phyloP scores from a whole-genome alignment of 1,140 invertebrate genomes.

The Orius insidiosus region DNA sequence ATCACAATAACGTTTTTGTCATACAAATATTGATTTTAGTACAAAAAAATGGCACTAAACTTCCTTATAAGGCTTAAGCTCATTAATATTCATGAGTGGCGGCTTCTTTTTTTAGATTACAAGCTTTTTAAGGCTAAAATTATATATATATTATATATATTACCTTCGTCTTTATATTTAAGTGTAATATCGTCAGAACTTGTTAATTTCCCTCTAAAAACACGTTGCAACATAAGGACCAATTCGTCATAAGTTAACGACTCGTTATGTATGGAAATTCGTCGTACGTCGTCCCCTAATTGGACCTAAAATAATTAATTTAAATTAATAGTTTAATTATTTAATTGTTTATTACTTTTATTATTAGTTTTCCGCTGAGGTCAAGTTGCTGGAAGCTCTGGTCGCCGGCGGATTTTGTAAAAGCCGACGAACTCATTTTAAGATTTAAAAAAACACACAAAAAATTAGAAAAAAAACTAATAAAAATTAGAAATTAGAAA shows the following conservation, averaged over 20 bases:
- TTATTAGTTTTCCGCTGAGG: slow-evolving; percentile 22
- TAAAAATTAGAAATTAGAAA: no score
- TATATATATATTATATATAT: neutral
- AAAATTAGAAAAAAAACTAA: no score
- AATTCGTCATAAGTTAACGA: slow-evolving; percentile 62
- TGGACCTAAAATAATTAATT: slow-evolving; percentile 31
- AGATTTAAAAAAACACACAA: no score
- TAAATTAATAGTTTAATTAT: neutral
- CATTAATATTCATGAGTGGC: neutral
- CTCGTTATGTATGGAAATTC: slow-evolving; percentile 59
- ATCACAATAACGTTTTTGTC: no score
- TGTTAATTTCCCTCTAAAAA: slow-evolving; percentile 45
- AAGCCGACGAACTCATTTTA: slow-evolving; percentile 5
- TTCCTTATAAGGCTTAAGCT: no score
- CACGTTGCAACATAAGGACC: slow-evolving; percentile 59
- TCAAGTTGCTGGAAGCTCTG: slow-evolving; percentile 22
- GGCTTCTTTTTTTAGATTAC: no score
- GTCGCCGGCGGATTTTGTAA: slow-evolving; percentile 14
- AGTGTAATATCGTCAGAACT: slow-evolving; percentile 50
- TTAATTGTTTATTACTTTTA: slow-evolving; percentile 18
- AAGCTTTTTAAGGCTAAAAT: no score
- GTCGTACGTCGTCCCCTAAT: slow-evolving; percentile 49
- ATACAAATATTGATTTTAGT: no score
- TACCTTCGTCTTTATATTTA: slow-evolving; percentile 62
- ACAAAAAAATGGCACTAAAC: no score